Conservation (phyloP, 2,888 invertebrate species). For the Phasia obesa region DNA sequence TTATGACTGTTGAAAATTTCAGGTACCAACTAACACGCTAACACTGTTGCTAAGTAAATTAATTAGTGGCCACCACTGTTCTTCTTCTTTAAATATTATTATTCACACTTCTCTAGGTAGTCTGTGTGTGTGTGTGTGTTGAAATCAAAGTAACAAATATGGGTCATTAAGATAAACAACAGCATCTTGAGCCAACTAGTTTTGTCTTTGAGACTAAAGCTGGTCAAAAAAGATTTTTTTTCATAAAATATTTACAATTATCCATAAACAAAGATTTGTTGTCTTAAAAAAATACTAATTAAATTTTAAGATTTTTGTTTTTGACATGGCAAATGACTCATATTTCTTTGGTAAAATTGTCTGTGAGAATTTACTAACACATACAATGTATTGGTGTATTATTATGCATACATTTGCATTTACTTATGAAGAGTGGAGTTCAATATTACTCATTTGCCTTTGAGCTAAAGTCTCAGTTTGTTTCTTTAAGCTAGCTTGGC, state of each 20-base stretch:
- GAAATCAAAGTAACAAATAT: slow-evolving; percentile 23
- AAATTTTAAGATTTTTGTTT: no score
- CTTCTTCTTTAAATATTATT: not conserved
- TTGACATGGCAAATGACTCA: not conserved
- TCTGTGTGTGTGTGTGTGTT: not conserved
- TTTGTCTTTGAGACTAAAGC: not conserved
- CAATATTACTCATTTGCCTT: not conserved
- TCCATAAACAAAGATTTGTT: no score
- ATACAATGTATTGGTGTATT: not conserved
- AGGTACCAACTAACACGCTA: not conserved
- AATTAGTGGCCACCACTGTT: not conserved
- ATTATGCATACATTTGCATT: not conserved
- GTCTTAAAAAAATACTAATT: no score
- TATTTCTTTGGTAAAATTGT: not conserved
- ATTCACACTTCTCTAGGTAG: not conserved
- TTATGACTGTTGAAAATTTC: slow-evolving; percentile 9
- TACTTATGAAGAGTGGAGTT: not conserved
- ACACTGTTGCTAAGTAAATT: slow-evolving; percentile 13
- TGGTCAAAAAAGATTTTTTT: not conserved
- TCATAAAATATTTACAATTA: not conserved
- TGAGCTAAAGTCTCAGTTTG: not conserved
- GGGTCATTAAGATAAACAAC: slow-evolving; percentile 16
- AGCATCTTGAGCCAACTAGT: not conserved
- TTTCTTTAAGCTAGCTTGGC: no score
- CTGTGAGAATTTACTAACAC: not conserved